phyloP scores from a whole-genome alignment of 2,888 invertebrate genomes.

The Lissonota sp. region DNA sequence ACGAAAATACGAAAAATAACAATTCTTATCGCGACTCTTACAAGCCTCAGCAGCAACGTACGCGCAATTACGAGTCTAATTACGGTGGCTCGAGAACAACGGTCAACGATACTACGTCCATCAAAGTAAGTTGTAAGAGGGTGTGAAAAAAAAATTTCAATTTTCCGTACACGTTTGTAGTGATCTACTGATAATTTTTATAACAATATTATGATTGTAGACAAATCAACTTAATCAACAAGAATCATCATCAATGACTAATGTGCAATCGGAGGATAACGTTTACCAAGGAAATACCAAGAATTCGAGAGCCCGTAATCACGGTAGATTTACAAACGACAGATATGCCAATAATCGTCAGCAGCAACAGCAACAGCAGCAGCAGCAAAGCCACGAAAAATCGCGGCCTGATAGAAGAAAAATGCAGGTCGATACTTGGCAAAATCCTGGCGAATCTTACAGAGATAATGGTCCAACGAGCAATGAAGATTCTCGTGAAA shows the following conservation, averaged over 20 bases:
- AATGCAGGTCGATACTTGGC: conserved; percentile 52
- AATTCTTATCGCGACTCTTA: conserved; percentile 49
- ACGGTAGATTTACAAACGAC: conserved; percentile 73
- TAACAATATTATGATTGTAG: too few relatives aligned
- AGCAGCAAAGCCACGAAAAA: conserved; percentile 48
- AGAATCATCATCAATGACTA: conserved; percentile 4
- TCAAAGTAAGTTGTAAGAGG: neutral
- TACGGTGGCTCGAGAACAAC: conserved; percentile 31
- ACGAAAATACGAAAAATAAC: conserved; percentile 62
- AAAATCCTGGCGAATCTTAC: conserved; percentile 39
- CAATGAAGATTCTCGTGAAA: conserved; percentile 47
- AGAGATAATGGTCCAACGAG: conserved; percentile 9
- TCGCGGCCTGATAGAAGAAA: conserved; percentile 49
- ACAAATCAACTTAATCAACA: neutral
- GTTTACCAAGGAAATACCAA: conserved; percentile 39
- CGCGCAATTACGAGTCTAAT: conserved; percentile 61
- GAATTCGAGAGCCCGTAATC: conserved; percentile 56
- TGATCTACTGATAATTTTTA: too few relatives aligned
- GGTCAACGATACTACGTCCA: conserved; percentile 28
- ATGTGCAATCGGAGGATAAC: conserved; percentile 40
- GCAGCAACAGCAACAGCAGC: conserved; percentile 51
- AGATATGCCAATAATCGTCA: conserved; percentile 66
- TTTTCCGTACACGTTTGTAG: too few relatives aligned
- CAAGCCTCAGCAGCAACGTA: conserved; percentile 45
- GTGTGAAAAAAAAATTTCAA: too few relatives aligned